Evolutionary conservation across 2,888 invertebrate genomes (phyloP).

Genomic region (Nematopogon swammerdamellus): DNA sequence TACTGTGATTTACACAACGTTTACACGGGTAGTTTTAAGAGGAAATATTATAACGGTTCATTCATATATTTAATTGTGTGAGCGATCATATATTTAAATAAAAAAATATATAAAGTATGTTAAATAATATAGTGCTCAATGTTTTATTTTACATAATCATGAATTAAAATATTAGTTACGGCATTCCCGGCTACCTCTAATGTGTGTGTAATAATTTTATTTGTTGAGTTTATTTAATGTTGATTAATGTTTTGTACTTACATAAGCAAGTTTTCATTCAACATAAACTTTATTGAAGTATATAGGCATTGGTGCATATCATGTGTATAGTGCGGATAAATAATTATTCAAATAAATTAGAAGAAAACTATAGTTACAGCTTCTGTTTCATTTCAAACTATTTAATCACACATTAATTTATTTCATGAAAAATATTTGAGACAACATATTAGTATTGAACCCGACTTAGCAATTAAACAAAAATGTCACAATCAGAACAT

Average conservation of each 20-base stretch:
- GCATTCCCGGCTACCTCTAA: background rate
- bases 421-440: too few species aligned
- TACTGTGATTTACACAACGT: background rate
- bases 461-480: too few species aligned
- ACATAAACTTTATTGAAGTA: conserved; percentile 23
- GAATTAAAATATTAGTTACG: background rate
- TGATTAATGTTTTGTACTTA: conserved; percentile 21
- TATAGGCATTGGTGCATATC: conserved; percentile 58
- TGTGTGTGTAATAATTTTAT: background rate
- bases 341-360: conserved; percentile 54
- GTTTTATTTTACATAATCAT: background rate
- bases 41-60: background rate
- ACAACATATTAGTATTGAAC: too few species aligned
- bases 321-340: conserved; percentile 54
- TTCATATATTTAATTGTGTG: background rate
- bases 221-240: background rate
- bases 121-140: background rate
- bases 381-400: conserved; percentile 28
- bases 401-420: too few species aligned
- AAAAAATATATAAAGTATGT: background rate
- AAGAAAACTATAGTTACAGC: conserved; percentile 38
- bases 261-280: background rate
- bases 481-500: too few species aligned
- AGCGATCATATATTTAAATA: background rate
- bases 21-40: background rate